These are phyloP conservation scores for Lerema accius DNA, from an alignment of 1,140 invertebrate genomes.

Conservation along the genomic window DNA sequence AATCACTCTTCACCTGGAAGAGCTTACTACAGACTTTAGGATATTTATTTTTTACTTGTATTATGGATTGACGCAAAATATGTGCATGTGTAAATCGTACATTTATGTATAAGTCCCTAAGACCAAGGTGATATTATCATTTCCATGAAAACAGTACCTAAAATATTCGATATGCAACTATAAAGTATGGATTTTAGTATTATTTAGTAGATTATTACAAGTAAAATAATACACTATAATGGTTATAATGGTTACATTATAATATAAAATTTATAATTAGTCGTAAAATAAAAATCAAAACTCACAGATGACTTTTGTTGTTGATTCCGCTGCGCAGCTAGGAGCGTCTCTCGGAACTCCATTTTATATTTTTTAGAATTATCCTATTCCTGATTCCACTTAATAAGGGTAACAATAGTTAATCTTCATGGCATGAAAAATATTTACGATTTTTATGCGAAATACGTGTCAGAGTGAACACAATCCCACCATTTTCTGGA, in stretches of 20 bases:
- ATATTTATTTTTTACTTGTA: not conserved
- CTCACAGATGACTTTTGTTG: conserved; percentile 80
- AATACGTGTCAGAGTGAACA: conserved; percentile 77
- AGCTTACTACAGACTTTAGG: not conserved
- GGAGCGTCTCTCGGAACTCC: conserved; percentile 76
- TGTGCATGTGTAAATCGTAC: not conserved
- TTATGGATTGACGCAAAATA: not conserved
- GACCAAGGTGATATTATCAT: conserved; percentile 11
- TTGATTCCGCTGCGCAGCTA: conserved; percentile 79
- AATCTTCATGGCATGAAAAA: conserved; percentile 52
- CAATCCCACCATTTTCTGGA: conserved; percentile 79
- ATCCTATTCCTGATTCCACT: conserved; percentile 17
- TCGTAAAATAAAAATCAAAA: conserved; percentile 58
- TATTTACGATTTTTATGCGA: conserved; percentile 68
- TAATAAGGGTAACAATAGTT: conserved; percentile 38
- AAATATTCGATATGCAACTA: too few species aligned
- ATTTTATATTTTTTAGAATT: conserved; percentile 50
- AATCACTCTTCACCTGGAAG: too few species aligned
- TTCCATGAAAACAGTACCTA: too few species aligned
- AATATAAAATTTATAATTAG: conserved; percentile 30
- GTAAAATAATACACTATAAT: not conserved
- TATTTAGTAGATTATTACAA: too few species aligned
- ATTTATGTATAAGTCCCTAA: not conserved
- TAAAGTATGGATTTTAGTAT: too few species aligned
- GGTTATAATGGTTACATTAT: conserved; percentile 2